Conservation (phyloP, 2,797 vertebrate species). For the Acanthiza pusilla region DNA sequence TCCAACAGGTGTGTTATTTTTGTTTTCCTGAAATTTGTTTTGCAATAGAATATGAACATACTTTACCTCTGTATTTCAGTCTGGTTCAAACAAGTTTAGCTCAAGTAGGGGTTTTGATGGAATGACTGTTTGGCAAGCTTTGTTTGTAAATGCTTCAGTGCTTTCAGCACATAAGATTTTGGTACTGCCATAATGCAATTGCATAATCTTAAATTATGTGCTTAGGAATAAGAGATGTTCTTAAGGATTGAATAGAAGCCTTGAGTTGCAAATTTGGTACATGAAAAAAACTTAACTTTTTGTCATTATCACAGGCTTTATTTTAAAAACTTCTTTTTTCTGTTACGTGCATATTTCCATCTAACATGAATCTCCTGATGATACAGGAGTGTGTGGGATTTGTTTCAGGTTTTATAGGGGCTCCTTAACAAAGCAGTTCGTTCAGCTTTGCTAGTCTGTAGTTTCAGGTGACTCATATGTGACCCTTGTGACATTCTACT, state of each 20-base stretch:
- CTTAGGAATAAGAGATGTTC: conserved; percentile 11
- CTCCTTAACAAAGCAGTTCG: not conserved
- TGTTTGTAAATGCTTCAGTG: not conserved
- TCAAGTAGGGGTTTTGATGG: conserved; percentile 39
- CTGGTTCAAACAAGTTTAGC: conserved; percentile 43
- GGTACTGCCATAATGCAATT: conserved; percentile 27
- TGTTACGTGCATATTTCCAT: not conserved
- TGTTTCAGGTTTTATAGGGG: not conserved
- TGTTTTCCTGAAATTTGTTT: conserved; percentile 18
- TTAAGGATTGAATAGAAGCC: not conserved
- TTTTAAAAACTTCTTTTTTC: not conserved
- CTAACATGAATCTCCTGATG: not conserved
- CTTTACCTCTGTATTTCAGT: conserved; percentile 12
- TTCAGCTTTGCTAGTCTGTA: not conserved
- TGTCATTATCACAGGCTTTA: not conserved
- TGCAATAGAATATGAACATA: not conserved
- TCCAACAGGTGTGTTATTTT: conserved; percentile 42
- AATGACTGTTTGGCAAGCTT: conserved; percentile 31
- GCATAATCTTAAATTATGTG: conserved; percentile 36
- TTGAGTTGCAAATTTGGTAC: not conserved
- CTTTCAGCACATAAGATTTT: conserved; percentile 22
- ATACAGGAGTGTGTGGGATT: not conserved
- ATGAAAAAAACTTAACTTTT: not conserved
- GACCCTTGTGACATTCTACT: not conserved
- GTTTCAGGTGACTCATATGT: not conserved